phyloP scores from a whole-genome alignment of 2,797 vertebrate genomes.

The Rhadinocentrus ornatus region DNA sequence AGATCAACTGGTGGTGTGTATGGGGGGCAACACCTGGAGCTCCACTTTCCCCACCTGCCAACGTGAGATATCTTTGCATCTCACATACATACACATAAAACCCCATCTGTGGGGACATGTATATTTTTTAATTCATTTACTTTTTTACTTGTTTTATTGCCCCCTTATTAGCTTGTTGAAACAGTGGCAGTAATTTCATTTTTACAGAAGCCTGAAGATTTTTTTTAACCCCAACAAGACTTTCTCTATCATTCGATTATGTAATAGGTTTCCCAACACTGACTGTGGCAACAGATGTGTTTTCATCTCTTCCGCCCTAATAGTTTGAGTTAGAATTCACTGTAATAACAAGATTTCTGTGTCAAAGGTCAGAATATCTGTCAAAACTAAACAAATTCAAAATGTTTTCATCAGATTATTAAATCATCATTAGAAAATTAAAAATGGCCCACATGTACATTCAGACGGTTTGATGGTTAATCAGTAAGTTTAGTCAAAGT shows the following conservation, averaged over 20 bases:
- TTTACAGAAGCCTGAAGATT: not conserved
- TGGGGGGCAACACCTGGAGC: constrained; percentile 88
- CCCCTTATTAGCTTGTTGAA: not conserved
- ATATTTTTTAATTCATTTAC: too few relatives aligned
- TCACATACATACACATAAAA: not conserved
- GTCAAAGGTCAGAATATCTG: too few relatives aligned
- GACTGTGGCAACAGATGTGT: not conserved
- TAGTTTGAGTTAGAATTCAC: too few relatives aligned
- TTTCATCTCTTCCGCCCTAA: not conserved
- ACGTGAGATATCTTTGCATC: constrained; percentile 81
- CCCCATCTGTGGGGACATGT: not conserved
- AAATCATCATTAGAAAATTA: too few relatives aligned
- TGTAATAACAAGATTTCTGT: not conserved
- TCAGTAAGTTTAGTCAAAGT: too few relatives aligned
- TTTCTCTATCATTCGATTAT: not conserved
- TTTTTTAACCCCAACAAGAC: not conserved
- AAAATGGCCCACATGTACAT: too few relatives aligned
- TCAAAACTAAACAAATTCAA: not conserved
- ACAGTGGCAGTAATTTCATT: not conserved
- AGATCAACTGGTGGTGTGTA: constrained; percentile 83
- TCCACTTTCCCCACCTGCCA: constrained; percentile 88
- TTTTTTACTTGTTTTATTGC: too few relatives aligned
- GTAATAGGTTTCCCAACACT: constrained; percentile 20
- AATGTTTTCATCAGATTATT: not conserved
- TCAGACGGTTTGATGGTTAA: too few relatives aligned